Conservation (phyloP, 1,140 invertebrate species). For the Lanistes nyassanus region DNA sequence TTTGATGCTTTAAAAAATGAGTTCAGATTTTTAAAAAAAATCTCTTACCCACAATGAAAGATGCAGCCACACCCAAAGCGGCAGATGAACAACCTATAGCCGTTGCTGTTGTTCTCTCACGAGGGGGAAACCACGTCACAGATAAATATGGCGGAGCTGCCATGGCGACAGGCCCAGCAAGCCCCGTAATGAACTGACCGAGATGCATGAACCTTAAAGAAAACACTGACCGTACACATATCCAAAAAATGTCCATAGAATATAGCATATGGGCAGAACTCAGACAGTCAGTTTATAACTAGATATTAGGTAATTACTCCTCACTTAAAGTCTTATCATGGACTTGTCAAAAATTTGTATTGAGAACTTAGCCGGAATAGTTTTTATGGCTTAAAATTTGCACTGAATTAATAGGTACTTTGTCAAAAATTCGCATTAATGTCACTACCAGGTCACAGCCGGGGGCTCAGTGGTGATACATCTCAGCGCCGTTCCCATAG, state of each 20-base stretch:
- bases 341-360: background rate
- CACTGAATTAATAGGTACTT: too few relatives aligned
- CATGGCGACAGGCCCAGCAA: slow-evolving; percentile 56
- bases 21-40: too few relatives aligned
- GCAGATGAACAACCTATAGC: slow-evolving; percentile 26
- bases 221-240: too few relatives aligned
- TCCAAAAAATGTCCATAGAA: background rate
- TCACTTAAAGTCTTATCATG: background rate
- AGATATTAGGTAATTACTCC: background rate
- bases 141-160: slow-evolving; percentile 59
- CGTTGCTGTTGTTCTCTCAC: slow-evolving; percentile 59
- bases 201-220: slow-evolving; percentile 47
- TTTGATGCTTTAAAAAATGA: too few relatives aligned
- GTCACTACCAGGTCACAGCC: slow-evolving; percentile 32
- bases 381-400: too few relatives aligned
- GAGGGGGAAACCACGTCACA: slow-evolving; percentile 60
- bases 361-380: too few relatives aligned
- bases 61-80: slow-evolving; percentile 25
- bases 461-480: slow-evolving; percentile 44
- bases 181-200: slow-evolving; percentile 58
- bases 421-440: too few relatives aligned
- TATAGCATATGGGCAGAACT: background rate
- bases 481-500: slow-evolving; percentile 40
- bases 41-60: slow-evolving; percentile 41
- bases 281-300: background rate